These are phyloP conservation scores for Lycopodina hypogea DNA, from an alignment of 37 sponge, comb jelly and placozoan species.

Conservation along the genomic window DNA sequence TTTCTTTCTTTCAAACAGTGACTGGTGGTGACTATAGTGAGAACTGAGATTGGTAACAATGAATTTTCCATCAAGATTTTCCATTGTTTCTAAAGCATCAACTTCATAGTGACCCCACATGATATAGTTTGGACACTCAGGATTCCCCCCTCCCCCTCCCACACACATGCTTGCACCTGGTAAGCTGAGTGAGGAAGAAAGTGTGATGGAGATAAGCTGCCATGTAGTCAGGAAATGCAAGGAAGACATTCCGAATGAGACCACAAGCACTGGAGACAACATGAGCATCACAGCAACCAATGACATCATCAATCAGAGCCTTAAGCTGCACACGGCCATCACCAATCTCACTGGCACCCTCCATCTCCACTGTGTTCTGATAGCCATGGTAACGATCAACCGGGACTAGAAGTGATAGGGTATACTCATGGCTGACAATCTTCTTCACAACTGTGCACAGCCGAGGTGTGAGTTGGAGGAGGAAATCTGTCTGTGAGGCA, in stretches of 20 bases:
- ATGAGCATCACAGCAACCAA: conserved; percentile 25
- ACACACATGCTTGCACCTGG: no score
- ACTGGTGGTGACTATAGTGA: no score
- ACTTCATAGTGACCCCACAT: no score
- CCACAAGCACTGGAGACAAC: conserved; percentile 17
- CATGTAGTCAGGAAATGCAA: conserved; percentile 18
- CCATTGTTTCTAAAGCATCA: no score
- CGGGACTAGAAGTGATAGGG: neutral
- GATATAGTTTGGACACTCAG: no score
- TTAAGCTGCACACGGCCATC: neutral
- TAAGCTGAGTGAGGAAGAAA: neutral
- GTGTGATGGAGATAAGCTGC: neutral
- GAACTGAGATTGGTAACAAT: no score
- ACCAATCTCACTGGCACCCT: neutral
- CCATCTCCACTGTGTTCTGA: neutral
- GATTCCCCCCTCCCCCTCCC: no score
- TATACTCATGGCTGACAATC: neutral
- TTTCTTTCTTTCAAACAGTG: no score
- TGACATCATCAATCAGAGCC: neutral
- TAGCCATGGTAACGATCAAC: neutral
- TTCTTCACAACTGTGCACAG: neutral
- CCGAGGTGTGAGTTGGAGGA: neutral
- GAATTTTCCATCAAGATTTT: no score
- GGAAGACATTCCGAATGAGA: conserved; percentile 24
- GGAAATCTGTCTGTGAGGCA: neutral